Conservation (phyloP, 1,140 invertebrate species). For the Drosophila orena region DNA sequence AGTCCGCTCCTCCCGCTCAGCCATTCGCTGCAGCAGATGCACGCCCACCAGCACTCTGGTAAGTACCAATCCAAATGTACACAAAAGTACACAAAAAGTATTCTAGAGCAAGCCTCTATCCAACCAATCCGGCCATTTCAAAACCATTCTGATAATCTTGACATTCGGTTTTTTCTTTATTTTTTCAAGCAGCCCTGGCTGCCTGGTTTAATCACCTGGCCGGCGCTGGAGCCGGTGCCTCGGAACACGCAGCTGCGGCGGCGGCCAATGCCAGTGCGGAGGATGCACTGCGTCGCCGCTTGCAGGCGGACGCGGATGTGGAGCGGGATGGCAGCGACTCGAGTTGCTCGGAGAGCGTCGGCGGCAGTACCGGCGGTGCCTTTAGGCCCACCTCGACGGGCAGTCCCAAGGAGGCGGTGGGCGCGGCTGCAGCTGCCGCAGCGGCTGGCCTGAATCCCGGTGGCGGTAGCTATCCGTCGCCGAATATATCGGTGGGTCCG, state of each 20-base stretch:
- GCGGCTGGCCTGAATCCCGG: conserved; percentile 85
- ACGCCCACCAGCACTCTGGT: conserved; percentile 84
- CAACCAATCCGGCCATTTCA: too few species aligned
- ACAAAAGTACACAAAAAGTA: too few species aligned
- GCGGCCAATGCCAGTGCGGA: conserved; percentile 83
- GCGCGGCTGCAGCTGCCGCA: conserved; percentile 85
- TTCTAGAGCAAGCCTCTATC: too few species aligned
- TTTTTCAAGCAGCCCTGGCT: conserved; percentile 70
- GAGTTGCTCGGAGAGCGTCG: conserved; percentile 88
- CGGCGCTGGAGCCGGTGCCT: conserved; percentile 75
- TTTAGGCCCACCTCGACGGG: conserved; percentile 87
- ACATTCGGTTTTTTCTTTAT: background rate
- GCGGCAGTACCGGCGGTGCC: conserved; percentile 86
- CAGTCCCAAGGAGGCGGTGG: conserved; percentile 85
- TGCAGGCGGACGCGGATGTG: conserved; percentile 87
- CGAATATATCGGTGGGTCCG: conserved; percentile 94
- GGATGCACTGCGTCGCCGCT: conserved; percentile 86
- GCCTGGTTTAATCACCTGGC: conserved; percentile 87
- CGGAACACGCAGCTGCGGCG: conserved; percentile 84
- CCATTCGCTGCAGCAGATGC: conserved; percentile 84
- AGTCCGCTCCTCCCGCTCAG: conserved; percentile 89
- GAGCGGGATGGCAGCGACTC: conserved; percentile 88
- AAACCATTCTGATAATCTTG: too few species aligned
- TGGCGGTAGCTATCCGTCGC: conserved; percentile 89
- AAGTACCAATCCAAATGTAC: conserved; percentile 23